Base-by-base conservation (phyloP, 2,888 invertebrate genomes). In the Oegoconia quadripuncta region DNA sequence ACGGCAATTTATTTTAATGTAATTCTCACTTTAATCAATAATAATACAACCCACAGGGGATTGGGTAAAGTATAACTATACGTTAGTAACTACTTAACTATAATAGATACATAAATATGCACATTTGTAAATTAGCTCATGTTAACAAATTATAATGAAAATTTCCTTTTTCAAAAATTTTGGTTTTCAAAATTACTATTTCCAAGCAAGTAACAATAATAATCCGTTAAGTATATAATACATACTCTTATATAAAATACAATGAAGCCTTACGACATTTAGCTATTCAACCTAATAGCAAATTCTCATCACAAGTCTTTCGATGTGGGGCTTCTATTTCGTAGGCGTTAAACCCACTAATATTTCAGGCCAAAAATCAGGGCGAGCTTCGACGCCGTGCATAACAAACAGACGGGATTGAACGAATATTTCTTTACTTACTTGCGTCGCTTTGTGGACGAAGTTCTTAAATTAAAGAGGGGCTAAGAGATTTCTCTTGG, bases 321-420 rank as follows among this genome's bases (percentile, higher is more conserved):
- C 60, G 64, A 71, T 72, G 65, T 59, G 53, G 62, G 60, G 69
- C 64, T 67, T 61, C 67, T 72, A 78, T 76, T 78, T 69, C 59
- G 74, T 68, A 68, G 71, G 72, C 74, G 77, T 75, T 76, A 80
- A 81, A 76, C 68, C 74, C 60, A 74, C 81, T 83, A 84, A 83
- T 83, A 84, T 79, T 71, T 72, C 69, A 72, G 23, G 64, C 67
- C 75, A 81, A 84, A 87, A 88, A 88, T 87, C 86, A 83, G 78
- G 73, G 70, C 73, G 55, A 51, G 46, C 55, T 44, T 61, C 58
- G 70, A 64, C 68, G 77, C 59, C 72, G 76, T 74, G 87, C 78
- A 88, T 88, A 86, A 74, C 74, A 86, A 88, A 55, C 64, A 84
- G 84, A 39, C 51, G 41, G 51, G 46, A 50, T 52, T 44, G 50